Percentiles rank a stretch among this genome's conserved stretches.
Conservation (phyloP, 2,113 vertebrate genomes). For the Xiphorhynchus elegans region DNA sequence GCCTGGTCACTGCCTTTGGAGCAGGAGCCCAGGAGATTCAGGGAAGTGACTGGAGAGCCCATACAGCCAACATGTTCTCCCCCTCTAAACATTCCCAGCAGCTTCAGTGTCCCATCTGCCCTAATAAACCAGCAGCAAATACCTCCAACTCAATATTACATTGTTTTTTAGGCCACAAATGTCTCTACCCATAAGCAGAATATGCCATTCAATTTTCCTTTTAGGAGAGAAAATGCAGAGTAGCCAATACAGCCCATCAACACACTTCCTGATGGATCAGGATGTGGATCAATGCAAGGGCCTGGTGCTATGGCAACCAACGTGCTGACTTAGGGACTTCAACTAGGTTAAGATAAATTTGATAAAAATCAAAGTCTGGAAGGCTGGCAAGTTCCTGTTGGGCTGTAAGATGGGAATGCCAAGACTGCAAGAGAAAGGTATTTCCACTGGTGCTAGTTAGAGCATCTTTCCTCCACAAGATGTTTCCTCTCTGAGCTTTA, state of each 20-base stretch:
- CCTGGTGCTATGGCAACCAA: neutral
- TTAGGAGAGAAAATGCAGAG: neutral
- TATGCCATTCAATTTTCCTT: fast-evolving
- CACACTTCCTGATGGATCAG: neutral
- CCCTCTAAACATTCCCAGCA: neutral
- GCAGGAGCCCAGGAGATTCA: fast-evolving
- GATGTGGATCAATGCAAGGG: neutral
- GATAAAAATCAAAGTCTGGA: neutral
- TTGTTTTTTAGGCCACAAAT: neutral
- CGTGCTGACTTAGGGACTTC: neutral
- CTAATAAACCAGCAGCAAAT: neutral
- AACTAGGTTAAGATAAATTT: neutral
- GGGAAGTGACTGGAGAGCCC: neutral
- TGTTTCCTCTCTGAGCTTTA: neutral
- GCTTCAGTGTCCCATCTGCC: neutral
- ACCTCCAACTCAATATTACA: neutral
- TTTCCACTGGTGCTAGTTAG: neutral
- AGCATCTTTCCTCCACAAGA: neutral
- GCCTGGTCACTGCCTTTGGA: neutral
- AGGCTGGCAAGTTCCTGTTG: neutral
- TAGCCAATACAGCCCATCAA: neutral
- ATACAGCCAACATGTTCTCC: fast-evolving
- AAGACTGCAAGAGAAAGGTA: neutral
- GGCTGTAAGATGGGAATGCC: neutral
- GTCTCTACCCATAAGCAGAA: neutral